These are phyloP conservation scores for Proisotoma minuta DNA, from an alignment of 2,888 invertebrate species.

Conservation along the genomic window DNA sequence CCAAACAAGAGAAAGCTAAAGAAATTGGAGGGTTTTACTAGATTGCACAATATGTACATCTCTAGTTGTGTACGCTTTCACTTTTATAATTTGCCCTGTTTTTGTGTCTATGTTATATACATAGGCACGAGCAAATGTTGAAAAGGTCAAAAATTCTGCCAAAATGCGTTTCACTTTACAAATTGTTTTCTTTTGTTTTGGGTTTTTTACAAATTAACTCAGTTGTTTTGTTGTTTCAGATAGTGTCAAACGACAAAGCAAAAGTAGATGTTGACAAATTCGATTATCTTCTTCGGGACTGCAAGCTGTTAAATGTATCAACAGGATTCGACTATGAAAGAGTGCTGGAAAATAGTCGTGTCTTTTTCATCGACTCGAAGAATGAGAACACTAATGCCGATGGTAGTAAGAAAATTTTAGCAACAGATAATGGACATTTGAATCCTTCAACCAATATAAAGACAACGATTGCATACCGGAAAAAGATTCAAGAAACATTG, in stretches of 20 bases:
- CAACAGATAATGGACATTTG: slow-evolving; percentile 26
- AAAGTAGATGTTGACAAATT: slow-evolving; percentile 65
- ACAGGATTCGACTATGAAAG: slow-evolving; percentile 54
- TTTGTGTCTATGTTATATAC: too few species aligned
- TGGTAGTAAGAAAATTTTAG: slow-evolving; percentile 31
- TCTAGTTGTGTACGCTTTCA: too few species aligned
- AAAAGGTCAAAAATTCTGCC: too few species aligned
- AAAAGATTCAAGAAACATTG: slow-evolving; percentile 54
- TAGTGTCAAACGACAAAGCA: slow-evolving; percentile 59
- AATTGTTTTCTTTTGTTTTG: too few species aligned
- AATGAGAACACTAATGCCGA: slow-evolving; percentile 38
- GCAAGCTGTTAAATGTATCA: slow-evolving; percentile 53
- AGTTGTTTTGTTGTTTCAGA: too few species aligned
- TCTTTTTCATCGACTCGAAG: slow-evolving; percentile 48
- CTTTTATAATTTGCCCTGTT: too few species aligned
- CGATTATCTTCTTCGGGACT: slow-evolving; percentile 64
- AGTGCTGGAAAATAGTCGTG: slow-evolving; percentile 52
- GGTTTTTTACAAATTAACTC: too few species aligned
- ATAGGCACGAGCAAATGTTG: too few species aligned
- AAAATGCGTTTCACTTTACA: too few species aligned
- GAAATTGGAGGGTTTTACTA: too few species aligned
- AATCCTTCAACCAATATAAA: slow-evolving; percentile 9
- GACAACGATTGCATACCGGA: slow-evolving; percentile 53
- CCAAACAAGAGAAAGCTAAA: too few species aligned
- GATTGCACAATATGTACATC: too few species aligned